These are phyloP conservation scores for Syrista parreyssii DNA, from an alignment of 2,888 invertebrate genomes.

Conservation along the genomic window DNA sequence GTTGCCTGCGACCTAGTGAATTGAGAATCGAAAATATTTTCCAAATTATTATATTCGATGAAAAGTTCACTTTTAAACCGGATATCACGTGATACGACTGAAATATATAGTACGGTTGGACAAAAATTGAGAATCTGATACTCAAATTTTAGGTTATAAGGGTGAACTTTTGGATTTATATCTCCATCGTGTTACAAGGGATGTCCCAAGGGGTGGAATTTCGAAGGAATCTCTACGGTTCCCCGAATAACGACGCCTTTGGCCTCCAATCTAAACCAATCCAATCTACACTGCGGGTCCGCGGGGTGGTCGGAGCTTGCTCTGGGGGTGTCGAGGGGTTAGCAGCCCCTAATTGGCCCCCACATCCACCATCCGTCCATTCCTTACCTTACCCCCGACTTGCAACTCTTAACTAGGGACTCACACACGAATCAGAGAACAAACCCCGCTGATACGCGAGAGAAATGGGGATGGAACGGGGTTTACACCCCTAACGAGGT, in stretches of 20 bases:
- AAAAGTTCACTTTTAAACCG: too few species aligned
- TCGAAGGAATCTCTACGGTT: conserved; percentile 3
- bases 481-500: conserved; percentile 38
- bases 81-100: too few species aligned
- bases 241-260: conserved; percentile 41
- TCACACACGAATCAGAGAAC: conserved; percentile 41
- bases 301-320: conserved; percentile 41
- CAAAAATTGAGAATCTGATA: too few species aligned
- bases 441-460: conserved; percentile 25
- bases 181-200: neutral
- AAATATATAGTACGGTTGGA: too few species aligned
- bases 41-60: too few species aligned
- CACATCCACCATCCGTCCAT: conserved; percentile 46
- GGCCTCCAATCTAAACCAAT: conserved; percentile 55
- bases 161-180: neutral
- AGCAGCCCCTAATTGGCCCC: conserved; percentile 56
- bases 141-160: too few species aligned
- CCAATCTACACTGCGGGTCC: conserved; percentile 56
- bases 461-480: conserved; percentile 16
- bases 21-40: too few species aligned
- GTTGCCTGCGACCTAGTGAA: too few species aligned
- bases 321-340: conserved; percentile 51
- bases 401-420: conserved; percentile 46
- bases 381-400: conserved; percentile 39
- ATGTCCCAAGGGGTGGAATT: neutral